Conservation (phyloP, 1,140 invertebrate species). For the Drosophila bocki region DNA sequence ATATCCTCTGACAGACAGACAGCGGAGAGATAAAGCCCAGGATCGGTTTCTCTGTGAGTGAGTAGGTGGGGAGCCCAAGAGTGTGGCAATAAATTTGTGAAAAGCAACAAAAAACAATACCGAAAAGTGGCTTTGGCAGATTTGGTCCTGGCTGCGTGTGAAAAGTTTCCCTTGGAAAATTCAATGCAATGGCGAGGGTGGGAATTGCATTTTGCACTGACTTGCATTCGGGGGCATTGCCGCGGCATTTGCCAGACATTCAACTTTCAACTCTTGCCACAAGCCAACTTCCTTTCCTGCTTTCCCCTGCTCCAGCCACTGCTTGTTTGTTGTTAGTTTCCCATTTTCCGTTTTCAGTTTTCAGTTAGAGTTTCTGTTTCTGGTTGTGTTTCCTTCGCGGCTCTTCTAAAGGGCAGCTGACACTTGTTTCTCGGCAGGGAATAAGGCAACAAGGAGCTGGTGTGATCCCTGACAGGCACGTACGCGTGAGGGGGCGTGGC, state of each 20-base stretch:
- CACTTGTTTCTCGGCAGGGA: conserved; percentile 24
- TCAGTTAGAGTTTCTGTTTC: conserved; percentile 34
- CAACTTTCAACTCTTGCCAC: conserved; percentile 80
- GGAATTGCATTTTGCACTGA: conserved; percentile 58
- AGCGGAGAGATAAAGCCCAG: conserved; percentile 47
- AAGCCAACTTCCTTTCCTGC: conserved; percentile 22
- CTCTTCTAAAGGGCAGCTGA: conserved; percentile 30
- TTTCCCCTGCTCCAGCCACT: neutral
- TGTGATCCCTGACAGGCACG: conserved; percentile 48
- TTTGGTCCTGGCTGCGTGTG: conserved; percentile 74
- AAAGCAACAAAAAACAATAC: conserved; percentile 77
- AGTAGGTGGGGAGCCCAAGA: conserved; percentile 19
- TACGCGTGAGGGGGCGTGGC: conserved; percentile 24
- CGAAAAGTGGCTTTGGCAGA: conserved; percentile 69
- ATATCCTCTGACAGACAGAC: conserved; percentile 68
- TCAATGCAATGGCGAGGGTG: conserved; percentile 6
- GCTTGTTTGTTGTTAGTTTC: conserved; percentile 29
- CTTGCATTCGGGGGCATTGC: conserved; percentile 67
- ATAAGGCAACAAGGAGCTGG: neutral
- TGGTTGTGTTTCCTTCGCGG: conserved; percentile 26
- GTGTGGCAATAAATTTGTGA: conserved; percentile 77
- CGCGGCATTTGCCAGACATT: conserved; percentile 76
- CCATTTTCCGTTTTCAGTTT: conserved; percentile 22
- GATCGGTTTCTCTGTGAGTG: conserved; percentile 20
- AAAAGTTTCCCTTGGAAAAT: conserved; percentile 56